Conservation (phyloP, 2,113 vertebrate species). For the Chelonoidis abingdonii region DNA sequence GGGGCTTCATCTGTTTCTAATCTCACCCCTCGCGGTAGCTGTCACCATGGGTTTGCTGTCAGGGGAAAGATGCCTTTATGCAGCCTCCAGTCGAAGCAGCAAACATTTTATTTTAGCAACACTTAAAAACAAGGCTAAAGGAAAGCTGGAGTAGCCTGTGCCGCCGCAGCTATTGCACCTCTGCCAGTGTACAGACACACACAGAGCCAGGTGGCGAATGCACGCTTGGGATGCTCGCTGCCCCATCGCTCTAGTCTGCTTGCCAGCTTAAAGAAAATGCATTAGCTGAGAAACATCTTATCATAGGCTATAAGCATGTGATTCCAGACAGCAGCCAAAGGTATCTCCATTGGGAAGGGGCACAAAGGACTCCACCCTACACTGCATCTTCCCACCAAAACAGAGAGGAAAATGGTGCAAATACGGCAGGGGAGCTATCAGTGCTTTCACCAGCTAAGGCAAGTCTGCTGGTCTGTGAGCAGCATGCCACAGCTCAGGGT, state of each 20-base stretch:
- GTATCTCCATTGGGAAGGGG: fast-evolving
- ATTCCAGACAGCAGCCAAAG: fast-evolving
- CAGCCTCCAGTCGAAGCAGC: slow-evolving; percentile 32
- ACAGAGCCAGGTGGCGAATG: not conserved
- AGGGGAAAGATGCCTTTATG: slow-evolving; percentile 58
- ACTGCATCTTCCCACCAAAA: not conserved
- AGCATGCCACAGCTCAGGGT: fast-evolving
- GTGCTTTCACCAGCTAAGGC: not conserved
- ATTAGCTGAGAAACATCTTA: fast-evolving
- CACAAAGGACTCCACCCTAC: fast-evolving
- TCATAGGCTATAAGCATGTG: fast-evolving
- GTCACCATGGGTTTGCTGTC: slow-evolving; percentile 71
- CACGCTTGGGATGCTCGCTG: not conserved
- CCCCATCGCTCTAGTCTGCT: fast-evolving
- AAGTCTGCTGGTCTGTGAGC: not conserved
- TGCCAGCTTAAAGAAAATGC: fast-evolving
- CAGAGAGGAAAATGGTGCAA: not conserved
- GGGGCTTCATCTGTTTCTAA: slow-evolving; percentile 73
- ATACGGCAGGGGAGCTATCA: not conserved
- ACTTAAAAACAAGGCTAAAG: not conserved
- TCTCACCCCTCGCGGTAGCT: slow-evolving; percentile 64
- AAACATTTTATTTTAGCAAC: not conserved
- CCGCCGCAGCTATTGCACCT: not conserved
- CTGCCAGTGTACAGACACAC: fast-evolving
- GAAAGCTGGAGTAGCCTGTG: not conserved